Evolutionary conservation across 1,140 invertebrate species (phyloP), one percentile per base, ranked within the genome.

Genomic region (Aphis craccivora): DNA sequence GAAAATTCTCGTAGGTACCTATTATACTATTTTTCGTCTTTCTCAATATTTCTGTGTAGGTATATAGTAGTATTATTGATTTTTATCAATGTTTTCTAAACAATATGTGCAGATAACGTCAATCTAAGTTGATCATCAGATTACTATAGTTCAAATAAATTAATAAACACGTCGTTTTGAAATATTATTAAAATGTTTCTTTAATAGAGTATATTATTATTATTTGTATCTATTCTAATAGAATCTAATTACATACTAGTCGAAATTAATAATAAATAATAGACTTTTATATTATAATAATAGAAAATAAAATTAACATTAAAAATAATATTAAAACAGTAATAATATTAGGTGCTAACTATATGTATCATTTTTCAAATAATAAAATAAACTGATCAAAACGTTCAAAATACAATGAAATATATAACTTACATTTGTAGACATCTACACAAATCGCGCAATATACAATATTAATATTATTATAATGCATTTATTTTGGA

Each of bases 361-460:
- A 76, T n/a, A 67, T n/a, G n/a, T 76, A 76, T 76, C 60, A 2
- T 67, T 76, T 67, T 76, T 67, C 55, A 76, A 76, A 76, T n/a
- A 76, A 76, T 76, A 76, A 76, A 76, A 76, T 76, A 76, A 6
- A 76, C 60, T 18, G 60, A 76, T 40, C 11, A n/a, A 76, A 76
- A 76, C 60, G 5, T 76, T 76, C 18, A 76, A 76, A 76, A 76
- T 76, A n/a, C 60, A 76, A n/a, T 76, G 60, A 76, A 76, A 35
- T 76, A 76, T n/a, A 76, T n/a, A 76, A 76, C 60, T 76, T 76
- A 76, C 14, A 76, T n/a, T 76, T 76, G n/a, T 76, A 76, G n/a
- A 76, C 60, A 76, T 76, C 60, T 76, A 76, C 60, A 76, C 60
- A 76, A 76, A 76, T n/a, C 60, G n/a, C 60, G n/a, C 60, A 76